Base-by-base conservation (phyloP, 1,140 invertebrate genomes). In the Drosophila carrolli region DNA sequence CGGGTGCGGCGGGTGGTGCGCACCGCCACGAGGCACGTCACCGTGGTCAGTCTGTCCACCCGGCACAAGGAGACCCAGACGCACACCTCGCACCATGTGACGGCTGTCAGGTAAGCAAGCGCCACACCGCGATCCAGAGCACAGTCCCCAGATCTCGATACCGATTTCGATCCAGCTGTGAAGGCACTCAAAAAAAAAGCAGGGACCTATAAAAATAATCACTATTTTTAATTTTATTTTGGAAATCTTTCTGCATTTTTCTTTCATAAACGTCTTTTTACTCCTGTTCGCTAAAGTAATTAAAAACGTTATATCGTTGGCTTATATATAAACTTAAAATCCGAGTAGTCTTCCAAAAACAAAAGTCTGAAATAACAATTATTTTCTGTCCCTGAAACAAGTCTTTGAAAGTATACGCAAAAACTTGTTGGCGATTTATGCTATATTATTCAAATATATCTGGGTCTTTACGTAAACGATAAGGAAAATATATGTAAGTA, bases 41-140 rank as follows among this genome's bases (percentile, higher is more conserved):
- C 91, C 41, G 91, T 92, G 57, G 91, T 92, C 55, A 92, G 91
- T 60, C 84, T 92, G 16, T 92, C 91, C 43, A 91, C 91, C 23
- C 73, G 91, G 14, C 91, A 92, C 83, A 92, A 92, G 75, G 91
- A 92, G 74, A 91, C 91, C 11, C 85, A 84, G 63, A 92, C 91
- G 35, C 91, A 92, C 72, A 92, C 91, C 63, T 92, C 91, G 54
- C 91, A 92, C 65, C 91, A 92, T 90, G 91, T 92, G 73, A 92
- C 91, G 47, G 92, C 91, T 29, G 91, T 92, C 76, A 92, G 91
- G 91, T 92, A 91, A 92, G 91, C 61, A 90, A 91, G 83, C 58
- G 63, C 46, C 54, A 56, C 54, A n/a, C 10, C 32, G 19, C 13
- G 13, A 9, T 23, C 19, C 19, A 43, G 3, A 46, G 16, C 2